Conservation (phyloP, 2,888 invertebrate species). For the Drosophila hamatofila region DNA sequence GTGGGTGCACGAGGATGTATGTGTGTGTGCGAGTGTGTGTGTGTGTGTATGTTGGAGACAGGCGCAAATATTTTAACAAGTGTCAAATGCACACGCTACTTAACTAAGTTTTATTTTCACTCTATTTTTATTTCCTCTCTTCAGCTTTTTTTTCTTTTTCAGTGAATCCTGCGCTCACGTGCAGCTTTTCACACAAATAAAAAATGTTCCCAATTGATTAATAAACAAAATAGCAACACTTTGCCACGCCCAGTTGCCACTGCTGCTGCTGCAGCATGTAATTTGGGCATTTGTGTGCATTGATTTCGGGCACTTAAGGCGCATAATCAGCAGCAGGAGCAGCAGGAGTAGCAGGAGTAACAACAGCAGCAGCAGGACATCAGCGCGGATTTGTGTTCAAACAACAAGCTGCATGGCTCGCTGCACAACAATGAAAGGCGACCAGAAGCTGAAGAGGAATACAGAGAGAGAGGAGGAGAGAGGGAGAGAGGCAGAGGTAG, state of each 20-base stretch:
- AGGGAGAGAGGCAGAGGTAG: conserved; percentile 2
- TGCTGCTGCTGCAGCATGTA: conserved; percentile 56
- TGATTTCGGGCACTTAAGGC: conserved; percentile 83
- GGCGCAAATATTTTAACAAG: conserved; percentile 86
- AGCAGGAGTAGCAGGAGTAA: conserved; percentile 35
- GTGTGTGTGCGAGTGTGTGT: conserved; percentile 15
- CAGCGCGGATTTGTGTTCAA: conserved; percentile 59
- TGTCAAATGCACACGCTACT: conserved; percentile 86
- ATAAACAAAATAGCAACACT: conserved; percentile 76
- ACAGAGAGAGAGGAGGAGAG: neutral
- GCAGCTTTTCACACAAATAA: conserved; percentile 45
- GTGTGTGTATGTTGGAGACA: conserved; percentile 58
- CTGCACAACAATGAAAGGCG: conserved; percentile 67
- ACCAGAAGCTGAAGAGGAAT: neutral
- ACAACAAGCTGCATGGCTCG: conserved; percentile 68
- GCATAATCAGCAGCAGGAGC: conserved; percentile 69
- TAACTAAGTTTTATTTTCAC: conserved; percentile 63
- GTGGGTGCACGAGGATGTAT: conserved; percentile 28
- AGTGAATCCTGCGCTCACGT: conserved; percentile 37
- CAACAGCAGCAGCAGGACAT: conserved; percentile 26
- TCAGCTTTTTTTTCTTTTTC: conserved; percentile 19
- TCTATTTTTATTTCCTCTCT: conserved; percentile 11
- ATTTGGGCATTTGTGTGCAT: conserved; percentile 83
- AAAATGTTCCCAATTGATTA: conserved; percentile 64
- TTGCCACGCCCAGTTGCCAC: conserved; percentile 7